Percentiles rank a stretch among this genome's conserved stretches.
Conservation (phyloP, 2,888 invertebrate species). For the Philereme vetulata region DNA sequence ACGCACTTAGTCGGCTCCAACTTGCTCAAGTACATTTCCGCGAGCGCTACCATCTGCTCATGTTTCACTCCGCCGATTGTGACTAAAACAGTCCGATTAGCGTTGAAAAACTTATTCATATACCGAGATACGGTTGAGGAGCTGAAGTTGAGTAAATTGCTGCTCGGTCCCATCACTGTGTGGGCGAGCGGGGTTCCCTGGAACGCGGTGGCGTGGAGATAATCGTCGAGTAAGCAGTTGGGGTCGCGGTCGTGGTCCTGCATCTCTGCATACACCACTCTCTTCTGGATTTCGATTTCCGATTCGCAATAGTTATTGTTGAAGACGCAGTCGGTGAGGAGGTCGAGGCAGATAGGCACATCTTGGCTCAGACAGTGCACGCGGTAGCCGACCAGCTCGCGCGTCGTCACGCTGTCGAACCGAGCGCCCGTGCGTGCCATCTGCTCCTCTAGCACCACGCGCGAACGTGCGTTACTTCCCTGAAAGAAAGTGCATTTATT, state of each 20-base stretch:
- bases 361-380: constrained; percentile 96
- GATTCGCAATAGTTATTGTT: constrained; percentile 84
- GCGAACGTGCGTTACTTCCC: constrained; percentile 90
- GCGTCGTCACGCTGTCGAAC: constrained; percentile 96
- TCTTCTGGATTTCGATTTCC: constrained; percentile 65
- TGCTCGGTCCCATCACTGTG: constrained; percentile 85
- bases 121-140: constrained; percentile 89
- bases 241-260: constrained; percentile 58
- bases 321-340: constrained; percentile 96
- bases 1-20: constrained; percentile 84
- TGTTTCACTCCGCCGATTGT: constrained; percentile 97
- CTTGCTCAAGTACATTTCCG: constrained; percentile 87
- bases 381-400: constrained; percentile 98
- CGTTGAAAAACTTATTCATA: constrained; percentile 92
- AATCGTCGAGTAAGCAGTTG: constrained; percentile 62
- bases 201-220: constrained; percentile 71
- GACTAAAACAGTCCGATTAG: constrained; percentile 94
- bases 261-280: constrained; percentile 63
- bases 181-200: constrained; percentile 72
- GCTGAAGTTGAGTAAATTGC: constrained; percentile 85
- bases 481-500: neutral
- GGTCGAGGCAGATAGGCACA: constrained; percentile 93
- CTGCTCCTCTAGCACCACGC: constrained; percentile 93
- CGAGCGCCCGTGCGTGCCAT: constrained; percentile 98
- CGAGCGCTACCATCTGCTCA: constrained; percentile 89